Base-by-base conservation (phyloP, 2,797 vertebrate species). In the Diplodus puntazzo region DNA sequence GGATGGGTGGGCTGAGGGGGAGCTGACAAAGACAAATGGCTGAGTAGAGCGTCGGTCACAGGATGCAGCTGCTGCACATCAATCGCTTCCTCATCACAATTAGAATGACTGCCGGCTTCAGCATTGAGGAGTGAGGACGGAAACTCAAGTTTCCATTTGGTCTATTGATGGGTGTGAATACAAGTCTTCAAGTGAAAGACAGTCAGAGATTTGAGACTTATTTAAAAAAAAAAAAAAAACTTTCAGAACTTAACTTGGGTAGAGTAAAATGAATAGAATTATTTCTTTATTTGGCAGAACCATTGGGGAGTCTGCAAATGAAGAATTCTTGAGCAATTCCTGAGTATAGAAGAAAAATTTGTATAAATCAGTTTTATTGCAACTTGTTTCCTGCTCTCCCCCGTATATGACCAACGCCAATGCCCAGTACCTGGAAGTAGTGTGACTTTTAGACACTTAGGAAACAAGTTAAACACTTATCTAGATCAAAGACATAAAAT, bases 31-130 rank as follows among this genome's bases (percentile, higher is more conserved):
- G 92, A 94, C 92, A 93, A 94, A 95, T 94, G 90, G 81, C 86
- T 79, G 89, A 90, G 90, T 87, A 79, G 82, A 92, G 85, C 34
- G 65, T 73, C 46, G 87, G 93, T 94, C 94, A 82, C 92, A 93
- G 92, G 94, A 94, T 94, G 93, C 95, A 96, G 95, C 95, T 95
- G 95, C 93, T 83, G 76, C 69, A 68, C 87, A 91, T 94, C 92
- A 92, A 95, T 90, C 76, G 88, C 93, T 89, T 94, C 92, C 92
- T 91, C 91, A 87, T 92, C 89, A 89, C 91, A 92, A 92, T 94
- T 93, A 94, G 81, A 88, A 84, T 69, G 86, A 91, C 83, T 90
- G 87, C 91, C 85, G 81, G 89, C 83, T 89, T 84, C 84, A 50
- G 64, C 59, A 34, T 57, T 1, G 27, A 84, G 75, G 68, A 86